Percentiles rank a stretch among this genome's conserved stretches.
phyloP scores from a whole-genome alignment of 2,113 vertebrate species.

The Gobius niger region DNA sequence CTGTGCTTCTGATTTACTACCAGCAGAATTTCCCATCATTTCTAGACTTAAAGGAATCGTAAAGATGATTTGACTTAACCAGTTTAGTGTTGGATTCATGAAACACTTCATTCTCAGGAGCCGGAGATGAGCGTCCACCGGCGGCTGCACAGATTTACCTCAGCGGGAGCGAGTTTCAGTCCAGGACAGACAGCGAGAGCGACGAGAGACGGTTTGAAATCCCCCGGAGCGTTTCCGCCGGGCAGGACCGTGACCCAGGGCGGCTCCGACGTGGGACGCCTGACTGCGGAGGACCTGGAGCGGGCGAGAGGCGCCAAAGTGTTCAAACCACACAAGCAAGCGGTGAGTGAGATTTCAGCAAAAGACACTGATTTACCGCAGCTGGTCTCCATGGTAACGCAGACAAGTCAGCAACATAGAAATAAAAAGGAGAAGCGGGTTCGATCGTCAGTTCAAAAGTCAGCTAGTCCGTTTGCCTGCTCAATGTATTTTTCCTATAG shows the following conservation, averaged over 20 bases:
- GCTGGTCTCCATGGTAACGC: too few relatives aligned
- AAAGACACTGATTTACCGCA: too few relatives aligned
- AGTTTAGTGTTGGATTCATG: too few relatives aligned
- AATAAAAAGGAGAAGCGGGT: too few relatives aligned
- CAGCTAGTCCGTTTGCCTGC: too few relatives aligned
- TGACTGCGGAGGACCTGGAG: conserved; percentile 83
- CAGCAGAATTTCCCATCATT: too few relatives aligned
- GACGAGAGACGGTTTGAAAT: background rate
- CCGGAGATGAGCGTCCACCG: conserved; percentile 2
- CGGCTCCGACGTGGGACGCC: conserved; percentile 77
- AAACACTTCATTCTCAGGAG: conserved; percentile 20
- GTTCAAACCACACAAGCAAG: conserved; percentile 85
- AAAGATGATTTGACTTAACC: too few relatives aligned
- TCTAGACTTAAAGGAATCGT: too few relatives aligned
- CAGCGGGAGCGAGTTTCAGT: conserved; percentile 18
- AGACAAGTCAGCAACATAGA: too few relatives aligned
- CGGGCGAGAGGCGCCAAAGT: conserved; percentile 83
- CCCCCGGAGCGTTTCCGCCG: conserved; percentile 30
- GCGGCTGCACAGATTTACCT: conserved; percentile 22
- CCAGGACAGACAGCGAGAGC: background rate
- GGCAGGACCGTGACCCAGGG: conserved; percentile 82
- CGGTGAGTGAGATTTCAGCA: conserved; percentile 68
- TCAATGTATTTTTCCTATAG: too few relatives aligned
- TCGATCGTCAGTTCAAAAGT: background rate
- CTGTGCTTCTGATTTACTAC: too few relatives aligned